These are phyloP conservation scores for Peromyscus aztecus DNA, from an alignment of 2,797 vertebrate species.

Conservation along the genomic window DNA sequence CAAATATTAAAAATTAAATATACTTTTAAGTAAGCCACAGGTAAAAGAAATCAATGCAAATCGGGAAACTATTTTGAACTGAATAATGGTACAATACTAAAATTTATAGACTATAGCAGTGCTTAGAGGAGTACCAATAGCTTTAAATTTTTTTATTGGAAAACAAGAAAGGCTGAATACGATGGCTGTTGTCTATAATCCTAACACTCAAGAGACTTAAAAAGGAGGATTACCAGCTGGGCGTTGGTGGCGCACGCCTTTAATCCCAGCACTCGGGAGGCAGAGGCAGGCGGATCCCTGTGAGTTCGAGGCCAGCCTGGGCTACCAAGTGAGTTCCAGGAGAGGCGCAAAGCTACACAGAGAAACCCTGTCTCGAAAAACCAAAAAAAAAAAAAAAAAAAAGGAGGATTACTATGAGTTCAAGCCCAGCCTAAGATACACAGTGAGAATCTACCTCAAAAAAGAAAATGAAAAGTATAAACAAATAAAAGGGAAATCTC, in stretches of 20 bases:
- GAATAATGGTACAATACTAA: conserved; percentile 44
- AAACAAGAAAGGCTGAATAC: neutral
- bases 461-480: neutral
- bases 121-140: conserved; percentile 26
- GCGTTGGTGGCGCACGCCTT: no score
- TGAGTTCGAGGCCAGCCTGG: no score
- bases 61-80: conserved; percentile 40
- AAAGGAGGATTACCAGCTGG: neutral
- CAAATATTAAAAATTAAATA: conserved; percentile 32
- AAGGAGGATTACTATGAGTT: no score
- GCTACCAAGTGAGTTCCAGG: no score
- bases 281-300: no score
- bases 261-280: no score
- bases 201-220: neutral
- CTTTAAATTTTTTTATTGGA: conserved; percentile 34
- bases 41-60: conserved; percentile 53
- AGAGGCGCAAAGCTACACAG: no score
- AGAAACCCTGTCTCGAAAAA: no score
- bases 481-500: conserved; percentile 10
- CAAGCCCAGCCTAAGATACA: neutral
- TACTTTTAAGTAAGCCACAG: conserved; percentile 1
- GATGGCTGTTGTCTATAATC: neutral
- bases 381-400: no score
- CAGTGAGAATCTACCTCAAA: neutral
- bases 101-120: neutral